phyloP scores from a whole-genome alignment of 2,888 invertebrate genomes.

The Cyrtodaria siliqua region DNA sequence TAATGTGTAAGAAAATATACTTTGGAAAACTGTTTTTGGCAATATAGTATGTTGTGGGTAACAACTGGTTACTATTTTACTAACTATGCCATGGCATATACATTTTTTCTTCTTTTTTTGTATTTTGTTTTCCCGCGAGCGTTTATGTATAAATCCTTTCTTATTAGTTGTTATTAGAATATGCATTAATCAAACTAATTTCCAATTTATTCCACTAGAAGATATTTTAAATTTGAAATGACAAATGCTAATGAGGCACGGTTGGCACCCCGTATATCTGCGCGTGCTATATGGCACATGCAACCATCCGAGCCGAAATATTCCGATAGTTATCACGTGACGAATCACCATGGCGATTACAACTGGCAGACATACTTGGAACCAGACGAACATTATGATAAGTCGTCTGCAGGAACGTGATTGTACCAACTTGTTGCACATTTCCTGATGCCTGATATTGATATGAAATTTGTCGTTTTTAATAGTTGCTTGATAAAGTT shows the following conservation, averaged over 20 bases:
- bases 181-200: constrained; percentile 39
- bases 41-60: too few relatives aligned
- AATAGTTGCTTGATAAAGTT: constrained; percentile 45
- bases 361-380: constrained; percentile 58
- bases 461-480: constrained; percentile 63
- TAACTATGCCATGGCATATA: too few relatives aligned
- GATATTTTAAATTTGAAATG: constrained; percentile 51
- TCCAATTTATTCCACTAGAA: constrained; percentile 20
- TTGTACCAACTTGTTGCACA: constrained; percentile 35
- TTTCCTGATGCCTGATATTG: constrained; percentile 40
- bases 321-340: constrained; percentile 66
- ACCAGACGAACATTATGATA: constrained; percentile 41
- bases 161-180: constrained; percentile 1
- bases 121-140: too few relatives aligned
- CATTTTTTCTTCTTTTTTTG: too few relatives aligned
- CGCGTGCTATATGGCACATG: constrained; percentile 68
- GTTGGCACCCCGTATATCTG: constrained; percentile 63
- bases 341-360: constrained; percentile 51
- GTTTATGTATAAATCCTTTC: too few relatives aligned
- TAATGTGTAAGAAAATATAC: too few relatives aligned
- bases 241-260: constrained; percentile 57
- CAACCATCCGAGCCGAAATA: constrained; percentile 59
- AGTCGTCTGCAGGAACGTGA: constrained; percentile 29
- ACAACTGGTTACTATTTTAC: too few relatives aligned
- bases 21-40: too few relatives aligned